phyloP scores from a whole-genome alignment of 1,140 invertebrate species.

The Papilio polyxenes region DNA sequence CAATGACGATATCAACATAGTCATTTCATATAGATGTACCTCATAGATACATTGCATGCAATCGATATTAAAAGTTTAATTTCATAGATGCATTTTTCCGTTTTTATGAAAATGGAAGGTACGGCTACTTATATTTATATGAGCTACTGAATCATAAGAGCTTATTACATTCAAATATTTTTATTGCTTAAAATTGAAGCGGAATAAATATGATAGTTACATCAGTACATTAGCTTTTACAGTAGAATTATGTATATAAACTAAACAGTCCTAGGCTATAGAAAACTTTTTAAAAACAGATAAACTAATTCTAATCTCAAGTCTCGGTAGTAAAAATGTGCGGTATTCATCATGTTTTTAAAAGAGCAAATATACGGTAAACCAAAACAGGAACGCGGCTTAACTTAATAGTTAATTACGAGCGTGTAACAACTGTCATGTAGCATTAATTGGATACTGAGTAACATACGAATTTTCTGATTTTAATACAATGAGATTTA shows the following conservation, averaged over 20 bases:
- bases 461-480: slow-evolving; percentile 8
- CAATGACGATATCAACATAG: neutral
- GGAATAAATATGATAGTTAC: no score
- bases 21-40: neutral
- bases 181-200: no score
- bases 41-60: no score
- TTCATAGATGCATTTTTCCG: no score
- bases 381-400: slow-evolving; percentile 1
- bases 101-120: no score
- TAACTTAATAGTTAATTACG: slow-evolving; percentile 26
- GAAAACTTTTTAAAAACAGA: neutral
- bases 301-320: neutral
- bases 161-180: no score
- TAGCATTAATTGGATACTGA: slow-evolving; percentile 7
- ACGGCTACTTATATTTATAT: no score
- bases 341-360: neutral
- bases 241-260: no score
- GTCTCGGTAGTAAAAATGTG: neutral
- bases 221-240: no score
- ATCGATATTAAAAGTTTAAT: no score
- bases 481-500: neutral
- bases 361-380: neutral
- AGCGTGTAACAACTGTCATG: slow-evolving; percentile 3
- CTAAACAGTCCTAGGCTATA: no score
- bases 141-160: no score